Conservation (phyloP, 1,140 invertebrate genomes). For the Tribolium madens region DNA sequence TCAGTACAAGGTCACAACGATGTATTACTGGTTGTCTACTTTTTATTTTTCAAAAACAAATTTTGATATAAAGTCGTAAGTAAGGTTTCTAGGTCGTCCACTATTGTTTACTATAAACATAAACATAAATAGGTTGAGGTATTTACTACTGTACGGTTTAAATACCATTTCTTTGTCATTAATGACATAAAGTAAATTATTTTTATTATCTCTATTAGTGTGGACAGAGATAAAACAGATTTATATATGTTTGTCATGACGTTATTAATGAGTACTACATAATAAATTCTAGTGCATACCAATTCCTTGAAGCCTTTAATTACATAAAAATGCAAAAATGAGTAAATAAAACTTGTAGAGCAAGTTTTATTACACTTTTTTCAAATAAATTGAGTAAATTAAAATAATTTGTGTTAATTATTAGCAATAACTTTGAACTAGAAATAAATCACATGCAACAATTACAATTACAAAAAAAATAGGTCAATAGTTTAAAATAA, state of each 20-base stretch:
- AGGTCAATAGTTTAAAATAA: too few species aligned
- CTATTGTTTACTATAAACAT: neutral
- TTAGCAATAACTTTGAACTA: neutral
- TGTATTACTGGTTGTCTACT: constrained; percentile 2
- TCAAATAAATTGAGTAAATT: neutral
- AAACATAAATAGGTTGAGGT: neutral
- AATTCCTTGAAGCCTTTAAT: neutral
- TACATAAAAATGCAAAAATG: neutral
- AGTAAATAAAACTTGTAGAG: neutral
- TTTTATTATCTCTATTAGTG: neutral
- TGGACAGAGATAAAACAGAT: neutral
- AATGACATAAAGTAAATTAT: neutral
- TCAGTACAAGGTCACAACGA: neutral
- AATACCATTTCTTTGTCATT: neutral
- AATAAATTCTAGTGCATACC: neutral
- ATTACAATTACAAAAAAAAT: neutral
- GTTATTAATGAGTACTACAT: neutral
- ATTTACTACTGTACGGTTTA: neutral
- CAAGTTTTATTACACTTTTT: neutral
- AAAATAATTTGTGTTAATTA: neutral
- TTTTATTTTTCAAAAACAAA: too few species aligned
- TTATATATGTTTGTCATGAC: neutral
- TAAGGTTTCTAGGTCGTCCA: neutral
- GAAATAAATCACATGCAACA: neutral
- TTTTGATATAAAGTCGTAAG: neutral